A percentile compares a stretch with the other conserved stretches of the same genome.
These are phyloP conservation scores for Eristalis pertinax DNA, from an alignment of 2,888 invertebrate genomes.

Conservation along the genomic window DNA sequence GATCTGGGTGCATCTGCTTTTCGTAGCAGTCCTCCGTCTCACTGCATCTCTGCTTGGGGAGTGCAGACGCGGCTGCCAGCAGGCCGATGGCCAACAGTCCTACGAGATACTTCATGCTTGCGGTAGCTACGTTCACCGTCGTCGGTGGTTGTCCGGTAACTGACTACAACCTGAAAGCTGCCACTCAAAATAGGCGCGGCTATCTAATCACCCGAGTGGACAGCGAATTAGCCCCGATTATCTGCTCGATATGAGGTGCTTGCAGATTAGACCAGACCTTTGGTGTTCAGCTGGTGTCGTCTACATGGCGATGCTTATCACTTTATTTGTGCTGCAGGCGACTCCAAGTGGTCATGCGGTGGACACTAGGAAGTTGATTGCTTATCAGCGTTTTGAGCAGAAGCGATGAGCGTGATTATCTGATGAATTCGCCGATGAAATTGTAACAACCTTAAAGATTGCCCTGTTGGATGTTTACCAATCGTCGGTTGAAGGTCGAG, in stretches of 20 bases:
- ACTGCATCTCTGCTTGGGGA: conserved; percentile 75
- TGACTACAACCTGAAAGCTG: neutral
- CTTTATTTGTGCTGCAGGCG: neutral
- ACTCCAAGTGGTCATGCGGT: neutral
- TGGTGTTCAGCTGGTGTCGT: neutral
- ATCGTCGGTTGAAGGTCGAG: too few species aligned
- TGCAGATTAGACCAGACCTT: neutral
- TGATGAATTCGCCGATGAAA: too few species aligned
- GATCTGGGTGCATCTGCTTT: conserved; percentile 77
- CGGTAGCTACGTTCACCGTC: neutral
- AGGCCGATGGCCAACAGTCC: neutral
- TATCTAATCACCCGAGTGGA: conserved; percentile 6
- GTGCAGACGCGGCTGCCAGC: neutral
- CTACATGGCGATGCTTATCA: neutral
- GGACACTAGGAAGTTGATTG: neutral
- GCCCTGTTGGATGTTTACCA: too few species aligned
- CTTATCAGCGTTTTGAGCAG: too few species aligned
- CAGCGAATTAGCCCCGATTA: neutral
- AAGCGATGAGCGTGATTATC: too few species aligned
- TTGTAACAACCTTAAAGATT: too few species aligned
- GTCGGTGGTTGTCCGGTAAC: neutral
- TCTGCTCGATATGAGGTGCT: neutral
- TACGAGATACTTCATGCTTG: conserved; percentile 9
- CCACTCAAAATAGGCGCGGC: neutral
- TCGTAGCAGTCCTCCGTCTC: conserved; percentile 77